Base-by-base conservation (phyloP, 1,140 invertebrate genomes). In the Cyphomyrmex costatus region DNA sequence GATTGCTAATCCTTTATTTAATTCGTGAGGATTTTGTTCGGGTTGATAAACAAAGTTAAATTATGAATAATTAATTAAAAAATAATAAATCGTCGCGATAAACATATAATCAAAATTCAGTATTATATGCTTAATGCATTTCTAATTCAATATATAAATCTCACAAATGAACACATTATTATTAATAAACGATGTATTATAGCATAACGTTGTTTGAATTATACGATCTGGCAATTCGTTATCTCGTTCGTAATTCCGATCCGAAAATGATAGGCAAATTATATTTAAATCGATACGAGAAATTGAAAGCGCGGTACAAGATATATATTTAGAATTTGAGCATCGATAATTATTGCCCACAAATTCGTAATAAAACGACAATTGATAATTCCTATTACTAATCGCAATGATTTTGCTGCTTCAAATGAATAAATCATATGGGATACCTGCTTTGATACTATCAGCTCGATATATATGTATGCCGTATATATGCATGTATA, bases 261-360 rank as follows among this genome's bases (percentile, higher is more conserved):
- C 14, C 36, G 65, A 49, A 68, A 68, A 68, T n/a, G 21, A 49
- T 68, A 24, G 14, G 21, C 36, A 49, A 68, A 68, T 68, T 46
- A 49, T 12, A 66, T 68, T 49, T 49, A 49, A 68, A 68, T 49
- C 36, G 8, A 36, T 16, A 27, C 8, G 36, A 68, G 42, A 68
- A 68, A 24, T 68, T 68, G 14, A 46, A 68, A 68, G 21, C 65
- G 0, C 21, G 3, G 24, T 14, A 16, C 21, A 14, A 68, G 12
- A 49, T 68, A 68, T 68, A 68, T 68, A 68, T 68, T 46, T 68
- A 49, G 46, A 49, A 49, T 14, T 49, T 49, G 46, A 49, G 46
- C 14, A 49, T 49, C 46, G 2, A 49, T 49, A 49, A 49, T 49
- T 49, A 49, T 49, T 16, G 46, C 3, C 14, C 46, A 8, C 46